Conservation (phyloP, 2,888 invertebrate genomes). For the Schizaphis graminum region DNA sequence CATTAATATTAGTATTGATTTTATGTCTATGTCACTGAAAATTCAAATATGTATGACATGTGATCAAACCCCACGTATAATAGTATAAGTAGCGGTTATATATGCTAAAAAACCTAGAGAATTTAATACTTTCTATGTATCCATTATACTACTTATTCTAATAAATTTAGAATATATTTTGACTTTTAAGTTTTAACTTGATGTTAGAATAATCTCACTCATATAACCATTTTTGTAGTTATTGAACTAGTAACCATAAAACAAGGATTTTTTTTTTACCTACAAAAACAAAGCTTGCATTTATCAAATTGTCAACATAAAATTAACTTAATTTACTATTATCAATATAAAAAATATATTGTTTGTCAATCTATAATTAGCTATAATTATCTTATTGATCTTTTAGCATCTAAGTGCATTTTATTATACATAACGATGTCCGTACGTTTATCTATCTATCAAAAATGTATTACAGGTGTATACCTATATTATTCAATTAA, state of each 20-base stretch:
- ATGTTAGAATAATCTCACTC: background rate
- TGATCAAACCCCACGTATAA: no score
- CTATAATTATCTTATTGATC: background rate
- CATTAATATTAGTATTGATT: no score
- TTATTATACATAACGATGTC: no score
- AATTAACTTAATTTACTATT: background rate
- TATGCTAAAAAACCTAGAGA: background rate
- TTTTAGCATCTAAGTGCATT: background rate
- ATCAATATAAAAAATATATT: background rate
- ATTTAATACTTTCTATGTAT: background rate
- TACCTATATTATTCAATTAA: background rate
- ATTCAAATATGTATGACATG: no score
- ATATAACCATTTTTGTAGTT: background rate
- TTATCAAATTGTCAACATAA: background rate
- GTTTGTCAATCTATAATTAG: background rate
- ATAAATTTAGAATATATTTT: background rate
- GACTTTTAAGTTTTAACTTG: background rate
- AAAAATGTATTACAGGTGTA: background rate
- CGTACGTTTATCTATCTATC: background rate
- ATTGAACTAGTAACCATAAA: background rate
- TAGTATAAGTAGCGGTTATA: background rate
- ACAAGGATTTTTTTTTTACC: background rate
- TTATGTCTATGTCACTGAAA: no score
- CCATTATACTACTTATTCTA: background rate
- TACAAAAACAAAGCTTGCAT: no score